Conservation (phyloP, 2,113 vertebrate genomes). For the human (Homo sapiens) region GRCh38 chr9:101025001-101025500, state of each 20-base stretch:
- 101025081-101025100: not conserved
- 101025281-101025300: not conserved
- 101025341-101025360: not conserved
- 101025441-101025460: not conserved
- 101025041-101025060: not conserved
- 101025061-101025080: not conserved
- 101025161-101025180: not conserved
- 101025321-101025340: not conserved
- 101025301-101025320: conserved; percentile 23
- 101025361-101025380: not conserved
- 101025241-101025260: conserved; percentile 36
- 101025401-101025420: not conserved
- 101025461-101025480: not conserved
- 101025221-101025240: not conserved
- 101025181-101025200: not conserved
- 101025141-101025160: conserved; percentile 33
- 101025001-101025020: not conserved
- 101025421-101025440: too few species aligned
- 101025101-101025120: not conserved
- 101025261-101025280: not conserved
- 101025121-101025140: not conserved
- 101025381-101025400: not conserved
- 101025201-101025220: not conserved
- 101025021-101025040: not conserved
- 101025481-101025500: not conserved